A percentile compares a stretch with the other conserved stretches of the same genome.
phyloP scores from a whole-genome alignment of 2,113 vertebrate genomes.

The Corythornis cristatus region DNA sequence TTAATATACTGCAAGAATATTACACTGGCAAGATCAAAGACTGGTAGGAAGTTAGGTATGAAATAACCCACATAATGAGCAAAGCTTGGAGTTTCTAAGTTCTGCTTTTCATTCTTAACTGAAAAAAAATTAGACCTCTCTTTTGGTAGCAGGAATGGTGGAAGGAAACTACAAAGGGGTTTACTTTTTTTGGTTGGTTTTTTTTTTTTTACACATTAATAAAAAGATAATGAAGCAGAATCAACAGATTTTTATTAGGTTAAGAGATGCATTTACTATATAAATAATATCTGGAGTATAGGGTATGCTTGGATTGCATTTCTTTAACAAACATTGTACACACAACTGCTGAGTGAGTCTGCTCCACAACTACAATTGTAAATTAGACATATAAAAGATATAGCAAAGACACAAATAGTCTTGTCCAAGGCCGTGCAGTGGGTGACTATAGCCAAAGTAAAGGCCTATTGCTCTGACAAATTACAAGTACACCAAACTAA shows the following conservation, averaged over 20 bases:
- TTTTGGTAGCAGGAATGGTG: neutral
- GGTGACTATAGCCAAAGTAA: neutral
- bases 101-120: neutral
- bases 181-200: neutral
- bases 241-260: neutral
- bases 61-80: neutral
- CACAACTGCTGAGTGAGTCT: neutral
- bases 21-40: constrained; percentile 38
- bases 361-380: neutral
- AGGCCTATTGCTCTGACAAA: neutral
- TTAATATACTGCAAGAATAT: neutral
- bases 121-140: neutral
- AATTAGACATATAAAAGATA: neutral
- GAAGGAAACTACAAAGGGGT: neutral
- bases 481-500: neutral
- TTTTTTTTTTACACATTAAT: neutral
- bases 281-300: neutral
- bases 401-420: neutral
- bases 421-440: neutral
- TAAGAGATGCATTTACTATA: neutral
- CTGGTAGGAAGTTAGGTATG: neutral
- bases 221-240: neutral
- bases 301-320: neutral
- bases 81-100: neutral
- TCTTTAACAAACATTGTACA: neutral